phyloP scores from a whole-genome alignment of 2,888 invertebrate species.

The Vanessa cardui region DNA sequence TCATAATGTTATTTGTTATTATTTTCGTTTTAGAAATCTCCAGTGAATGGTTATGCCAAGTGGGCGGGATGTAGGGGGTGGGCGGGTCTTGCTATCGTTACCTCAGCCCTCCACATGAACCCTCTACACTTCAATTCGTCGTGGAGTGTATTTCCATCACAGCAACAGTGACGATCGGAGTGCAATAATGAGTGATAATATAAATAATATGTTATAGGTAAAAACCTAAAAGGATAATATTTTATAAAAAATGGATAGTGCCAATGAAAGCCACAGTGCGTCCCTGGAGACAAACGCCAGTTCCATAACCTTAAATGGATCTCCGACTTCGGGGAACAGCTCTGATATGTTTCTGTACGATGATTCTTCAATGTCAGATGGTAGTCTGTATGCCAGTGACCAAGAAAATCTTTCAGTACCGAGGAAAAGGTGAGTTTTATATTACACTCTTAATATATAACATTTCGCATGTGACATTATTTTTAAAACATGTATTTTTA shows the following conservation, averaged over 20 bases:
- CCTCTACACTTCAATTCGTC: conserved; percentile 43
- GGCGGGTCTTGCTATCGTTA: conserved; percentile 37
- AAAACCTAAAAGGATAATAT: neutral
- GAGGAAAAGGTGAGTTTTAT: conserved; percentile 65
- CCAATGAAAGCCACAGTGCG: conserved; percentile 50
- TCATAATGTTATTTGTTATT: neutral
- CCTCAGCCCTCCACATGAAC: conserved; percentile 40
- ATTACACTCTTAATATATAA: too few relatives aligned
- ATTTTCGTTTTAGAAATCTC: conserved; percentile 10
- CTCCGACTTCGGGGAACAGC: conserved; percentile 39
- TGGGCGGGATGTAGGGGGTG: conserved; percentile 47
- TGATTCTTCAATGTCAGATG: conserved; percentile 83
- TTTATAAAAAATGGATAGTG: conserved; percentile 54
- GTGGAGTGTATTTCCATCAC: conserved; percentile 26
- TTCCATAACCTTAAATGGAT: conserved; percentile 32
- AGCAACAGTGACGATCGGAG: conserved; percentile 15
- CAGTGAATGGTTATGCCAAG: conserved; percentile 23
- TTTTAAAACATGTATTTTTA: too few relatives aligned
- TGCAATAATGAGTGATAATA: conserved; percentile 21
- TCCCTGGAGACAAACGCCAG: conserved; percentile 29
- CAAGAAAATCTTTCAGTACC: conserved; percentile 89
- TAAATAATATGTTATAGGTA: conserved; percentile 15
- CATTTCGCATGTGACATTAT: too few relatives aligned
- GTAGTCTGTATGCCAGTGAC: conserved; percentile 90
- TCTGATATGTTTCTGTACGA: conserved; percentile 88